Evolutionary conservation across 2,113 vertebrate species (phyloP).

Genomic region (Burhinus bistriatus): DNA sequence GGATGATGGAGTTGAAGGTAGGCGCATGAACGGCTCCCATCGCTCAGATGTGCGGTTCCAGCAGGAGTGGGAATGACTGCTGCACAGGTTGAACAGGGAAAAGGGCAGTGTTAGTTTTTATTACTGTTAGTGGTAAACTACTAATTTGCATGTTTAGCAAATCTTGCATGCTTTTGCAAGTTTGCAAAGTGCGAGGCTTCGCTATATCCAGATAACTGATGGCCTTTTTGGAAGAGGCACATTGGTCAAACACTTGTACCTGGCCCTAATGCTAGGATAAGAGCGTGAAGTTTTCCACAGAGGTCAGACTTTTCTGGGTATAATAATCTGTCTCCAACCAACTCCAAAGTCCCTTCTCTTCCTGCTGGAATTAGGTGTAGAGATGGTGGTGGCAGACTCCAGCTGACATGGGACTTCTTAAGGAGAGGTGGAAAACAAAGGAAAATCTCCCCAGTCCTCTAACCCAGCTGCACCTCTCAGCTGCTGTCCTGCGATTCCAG

Average conservation of each 20-base stretch:
- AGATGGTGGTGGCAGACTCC: background rate
- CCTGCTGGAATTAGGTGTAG: background rate
- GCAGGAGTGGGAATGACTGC: background rate
- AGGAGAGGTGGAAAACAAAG: background rate
- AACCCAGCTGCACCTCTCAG: background rate
- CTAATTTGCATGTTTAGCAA: background rate
- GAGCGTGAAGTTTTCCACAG: background rate
- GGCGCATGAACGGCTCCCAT: fast-evolving
- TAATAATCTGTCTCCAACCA: background rate
- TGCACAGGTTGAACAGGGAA: background rate
- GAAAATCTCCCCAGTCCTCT: background rate
- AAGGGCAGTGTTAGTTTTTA: background rate
- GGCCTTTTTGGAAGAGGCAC: background rate
- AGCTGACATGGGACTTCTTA: background rate
- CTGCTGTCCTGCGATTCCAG: background rate
- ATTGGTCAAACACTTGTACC: background rate
- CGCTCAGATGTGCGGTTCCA: background rate
- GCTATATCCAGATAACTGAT: background rate
- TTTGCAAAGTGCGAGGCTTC: background rate
- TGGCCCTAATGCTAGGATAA: fast-evolving
- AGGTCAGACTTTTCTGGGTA: background rate
- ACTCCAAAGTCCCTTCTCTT: background rate
- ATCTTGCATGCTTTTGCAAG: background rate
- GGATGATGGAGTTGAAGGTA: background rate
- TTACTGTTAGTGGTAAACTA: background rate